Conservation (phyloP, 2,888 invertebrate genomes). For the Acleris emargana region DNA sequence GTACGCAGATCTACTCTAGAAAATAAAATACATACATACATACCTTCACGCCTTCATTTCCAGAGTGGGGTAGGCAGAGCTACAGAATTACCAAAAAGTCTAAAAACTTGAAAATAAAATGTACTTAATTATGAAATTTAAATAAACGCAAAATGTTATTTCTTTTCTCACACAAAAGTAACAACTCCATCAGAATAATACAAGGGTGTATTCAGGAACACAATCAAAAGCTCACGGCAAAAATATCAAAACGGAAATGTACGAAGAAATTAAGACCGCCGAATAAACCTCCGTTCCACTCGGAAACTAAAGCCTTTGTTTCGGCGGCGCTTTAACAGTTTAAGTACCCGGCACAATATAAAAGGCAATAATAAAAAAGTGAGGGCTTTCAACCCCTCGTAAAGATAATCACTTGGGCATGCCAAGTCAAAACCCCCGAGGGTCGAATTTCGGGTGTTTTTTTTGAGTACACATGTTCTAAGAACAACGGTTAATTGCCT, state of each 20-base stretch:
- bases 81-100: too few relatives aligned
- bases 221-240: conserved; percentile 7
- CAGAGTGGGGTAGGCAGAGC: too few relatives aligned
- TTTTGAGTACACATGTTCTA: conserved; percentile 1
- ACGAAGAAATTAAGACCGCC: conserved; percentile 35
- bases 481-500: background rate
- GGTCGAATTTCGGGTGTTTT: conserved; percentile 30
- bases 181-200: too few relatives aligned
- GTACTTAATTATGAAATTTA: too few relatives aligned
- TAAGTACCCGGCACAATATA: conserved; percentile 65
- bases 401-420: conserved; percentile 73
- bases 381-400: conserved; percentile 77
- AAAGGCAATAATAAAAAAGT: conserved; percentile 73
- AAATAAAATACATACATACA: too few relatives aligned
- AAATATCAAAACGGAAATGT: conserved; percentile 20
- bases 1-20: too few relatives aligned
- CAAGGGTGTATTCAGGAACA: too few relatives aligned
- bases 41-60: too few relatives aligned
- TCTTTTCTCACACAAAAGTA: too few relatives aligned
- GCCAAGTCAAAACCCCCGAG: conserved; percentile 53
- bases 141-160: too few relatives aligned
- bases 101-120: too few relatives aligned
- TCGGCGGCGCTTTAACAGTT: conserved; percentile 59
- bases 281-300: conserved; percentile 50
- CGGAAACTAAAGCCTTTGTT: conserved; percentile 57